Evolutionary conservation across 2,888 invertebrate species (phyloP).

Genomic region (Andrena fulva): DNA sequence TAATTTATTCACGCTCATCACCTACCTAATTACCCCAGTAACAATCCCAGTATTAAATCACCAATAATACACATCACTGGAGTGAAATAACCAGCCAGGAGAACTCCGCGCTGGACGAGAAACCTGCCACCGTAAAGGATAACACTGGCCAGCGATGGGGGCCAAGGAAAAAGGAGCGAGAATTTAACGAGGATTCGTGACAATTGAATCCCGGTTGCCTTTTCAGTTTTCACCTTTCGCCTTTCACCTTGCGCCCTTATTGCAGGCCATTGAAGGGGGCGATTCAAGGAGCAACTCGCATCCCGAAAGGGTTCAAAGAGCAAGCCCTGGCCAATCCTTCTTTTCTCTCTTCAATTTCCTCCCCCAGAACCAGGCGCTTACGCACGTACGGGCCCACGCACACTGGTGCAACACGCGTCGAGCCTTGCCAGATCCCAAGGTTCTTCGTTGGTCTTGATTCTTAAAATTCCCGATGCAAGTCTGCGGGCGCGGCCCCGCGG

Average conservation of each 20-base stretch:
- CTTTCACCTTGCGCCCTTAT: conserved; percentile 42
- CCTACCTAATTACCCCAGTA: background rate
- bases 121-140: conserved; percentile 4
- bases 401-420: conserved; percentile 8
- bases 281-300: conserved; percentile 49
- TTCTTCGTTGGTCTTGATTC: conserved; percentile 54
- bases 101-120: background rate
- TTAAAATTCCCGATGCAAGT: conserved; percentile 72
- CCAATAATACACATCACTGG: background rate
- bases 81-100: background rate
- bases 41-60: background rate
- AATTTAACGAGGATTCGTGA: conserved; percentile 47
- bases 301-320: conserved; percentile 63
- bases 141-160: background rate
- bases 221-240: conserved; percentile 48
- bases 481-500: conserved; percentile 42
- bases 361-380: conserved; percentile 25
- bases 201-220: conserved; percentile 51
- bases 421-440: conserved; percentile 10
- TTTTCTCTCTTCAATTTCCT: conserved; percentile 55
- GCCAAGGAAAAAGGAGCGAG: conserved; percentile 2
- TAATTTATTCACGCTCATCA: too few species aligned
- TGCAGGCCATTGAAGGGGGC: conserved; percentile 23
- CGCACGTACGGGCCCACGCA: conserved; percentile 39
- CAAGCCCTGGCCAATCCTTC: conserved; percentile 50